Percentiles rank a stretch among this genome's conserved stretches.
phyloP scores from a whole-genome alignment of 2,113 vertebrate species.

The Morone chrysops region DNA sequence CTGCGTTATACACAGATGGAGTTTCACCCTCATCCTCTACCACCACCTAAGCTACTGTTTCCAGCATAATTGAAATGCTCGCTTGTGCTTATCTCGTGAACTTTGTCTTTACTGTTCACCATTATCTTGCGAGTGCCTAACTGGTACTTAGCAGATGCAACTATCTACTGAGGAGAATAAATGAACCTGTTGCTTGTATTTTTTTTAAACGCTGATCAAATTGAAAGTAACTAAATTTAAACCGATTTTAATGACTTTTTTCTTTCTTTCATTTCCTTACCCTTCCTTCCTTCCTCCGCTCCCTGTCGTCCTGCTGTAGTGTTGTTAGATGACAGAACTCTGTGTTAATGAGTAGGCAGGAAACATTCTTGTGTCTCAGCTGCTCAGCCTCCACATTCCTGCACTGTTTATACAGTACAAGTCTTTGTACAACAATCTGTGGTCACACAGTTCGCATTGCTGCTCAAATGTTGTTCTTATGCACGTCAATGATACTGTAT shows the following conservation, averaged over 20 bases:
- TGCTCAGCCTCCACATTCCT: constrained; percentile 62
- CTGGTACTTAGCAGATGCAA: too few relatives aligned
- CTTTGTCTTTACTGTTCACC: too few relatives aligned
- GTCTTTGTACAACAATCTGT: constrained; percentile 32
- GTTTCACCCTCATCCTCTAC: too few relatives aligned
- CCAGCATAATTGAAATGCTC: too few relatives aligned
- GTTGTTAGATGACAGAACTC: constrained; percentile 27
- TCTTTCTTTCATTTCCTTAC: not conserved
- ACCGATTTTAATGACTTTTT: not conserved
- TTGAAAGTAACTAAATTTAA: not conserved
- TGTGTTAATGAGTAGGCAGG: constrained; percentile 54
- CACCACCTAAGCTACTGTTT: too few relatives aligned
- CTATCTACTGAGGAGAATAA: too few relatives aligned
- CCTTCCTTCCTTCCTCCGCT: not conserved
- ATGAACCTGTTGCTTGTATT: too few relatives aligned
- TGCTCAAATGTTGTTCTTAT: not conserved
- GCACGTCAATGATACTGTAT: too few relatives aligned
- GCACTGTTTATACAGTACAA: constrained; percentile 23
- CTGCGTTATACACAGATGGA: too few relatives aligned
- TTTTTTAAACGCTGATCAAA: not conserved
- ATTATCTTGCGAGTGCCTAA: too few relatives aligned
- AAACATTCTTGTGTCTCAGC: constrained; percentile 55
- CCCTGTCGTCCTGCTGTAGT: not conserved
- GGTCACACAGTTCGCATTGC: not conserved
- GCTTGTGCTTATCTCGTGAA: too few relatives aligned